A percentile compares a stretch with the other conserved stretches of the same genome.
These are phyloP conservation scores for Heliconius aoede DNA, from an alignment of 2,888 invertebrate genomes.

Conservation along the genomic window DNA sequence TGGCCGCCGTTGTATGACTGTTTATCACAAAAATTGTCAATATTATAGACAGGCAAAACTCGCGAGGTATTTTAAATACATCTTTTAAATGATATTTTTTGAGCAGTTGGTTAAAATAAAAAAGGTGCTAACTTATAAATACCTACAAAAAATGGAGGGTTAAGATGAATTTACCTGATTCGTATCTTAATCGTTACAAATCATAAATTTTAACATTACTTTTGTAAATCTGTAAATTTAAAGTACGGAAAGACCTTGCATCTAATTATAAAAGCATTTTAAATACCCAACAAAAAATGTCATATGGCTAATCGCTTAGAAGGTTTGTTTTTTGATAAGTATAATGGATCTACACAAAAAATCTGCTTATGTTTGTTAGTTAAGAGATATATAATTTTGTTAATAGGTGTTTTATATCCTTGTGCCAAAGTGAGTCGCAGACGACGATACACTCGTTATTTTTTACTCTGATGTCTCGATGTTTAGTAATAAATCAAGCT, in stretches of 20 bases:
- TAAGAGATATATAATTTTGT: constrained; percentile 22
- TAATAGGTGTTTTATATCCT: constrained; percentile 20
- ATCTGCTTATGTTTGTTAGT: constrained; percentile 8
- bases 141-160: background rate
- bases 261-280: constrained; percentile 25
- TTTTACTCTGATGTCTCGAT: constrained; percentile 4
- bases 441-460: constrained; percentile 13
- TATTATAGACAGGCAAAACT: background rate
- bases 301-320: constrained; percentile 12
- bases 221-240: constrained; percentile 9
- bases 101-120: background rate
- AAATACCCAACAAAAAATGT: constrained; percentile 22
- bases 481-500: constrained; percentile 20
- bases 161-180: background rate
- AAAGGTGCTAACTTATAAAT: background rate
- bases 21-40: background rate
- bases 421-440: background rate
- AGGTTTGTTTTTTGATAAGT: constrained; percentile 18
- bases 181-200: constrained; percentile 15
- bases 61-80: background rate
- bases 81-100: background rate
- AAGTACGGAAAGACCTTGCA: constrained; percentile 28
- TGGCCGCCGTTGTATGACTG: background rate
- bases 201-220: constrained; percentile 19
- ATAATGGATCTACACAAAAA: constrained; percentile 28